Base-by-base conservation (phyloP, 2,888 invertebrate species). In the Nezara viridula region DNA sequence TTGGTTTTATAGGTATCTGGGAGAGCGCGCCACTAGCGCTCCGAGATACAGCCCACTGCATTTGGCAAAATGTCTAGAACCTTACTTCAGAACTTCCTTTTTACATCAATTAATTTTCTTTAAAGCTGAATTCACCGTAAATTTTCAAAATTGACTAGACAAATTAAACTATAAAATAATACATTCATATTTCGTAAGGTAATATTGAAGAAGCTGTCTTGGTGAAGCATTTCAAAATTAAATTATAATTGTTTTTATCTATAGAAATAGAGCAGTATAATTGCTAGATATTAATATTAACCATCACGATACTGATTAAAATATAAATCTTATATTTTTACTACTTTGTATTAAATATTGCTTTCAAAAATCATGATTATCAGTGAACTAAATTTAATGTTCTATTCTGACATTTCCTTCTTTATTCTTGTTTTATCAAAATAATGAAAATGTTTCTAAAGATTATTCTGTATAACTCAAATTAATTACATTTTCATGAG, bases 11-110 rank as follows among this genome's bases (percentile, higher is more conserved):
- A 81, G 32, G 85, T n/a, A 88, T 27, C 47, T 49, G 73, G n/a
- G 37, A 47, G 86, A 60, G 88, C 40, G 90, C 90, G 88, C 90
- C 88, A 52, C 66, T 73, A 37, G 66, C 32, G 66, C 66, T 73
- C 37, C 37, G 66, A 73, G 66, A 37, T 73, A 32, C 19, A 19
- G 37, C 16, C 32, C 37, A 37, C 19, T 14, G 14, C 60, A 6
- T 32, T 27, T 32, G 16, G n/a, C 24, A 27, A 60, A 73, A 6
- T 32, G 16, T 73, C 66, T 73, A 37, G 66, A 73, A 73, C 66
- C 32, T 73, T 73, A 32, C 16, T 37, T 37, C 32, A 32, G 0
- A 19, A 32, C 66, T 73, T 37, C 60, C 27, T n/a, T 55, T 81
- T 77, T 12, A 24, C 1, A n/a, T n/a, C 2, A 24, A 40, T 3